Conservation (phyloP, 2,113 vertebrate species). For the Megaptera novaeangliae region DNA sequence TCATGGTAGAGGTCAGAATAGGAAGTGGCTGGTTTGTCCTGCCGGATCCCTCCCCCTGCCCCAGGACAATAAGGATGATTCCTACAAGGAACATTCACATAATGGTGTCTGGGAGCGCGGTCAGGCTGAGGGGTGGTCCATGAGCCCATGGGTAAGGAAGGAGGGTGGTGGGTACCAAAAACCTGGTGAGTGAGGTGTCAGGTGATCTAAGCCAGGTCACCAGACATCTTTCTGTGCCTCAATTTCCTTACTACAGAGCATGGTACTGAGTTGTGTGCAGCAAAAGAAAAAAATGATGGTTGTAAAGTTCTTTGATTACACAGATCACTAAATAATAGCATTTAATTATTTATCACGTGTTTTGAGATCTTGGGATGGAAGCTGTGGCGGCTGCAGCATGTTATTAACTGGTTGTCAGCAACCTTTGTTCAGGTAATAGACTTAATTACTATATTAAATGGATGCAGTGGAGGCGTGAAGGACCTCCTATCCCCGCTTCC, state of each 20-base stretch:
- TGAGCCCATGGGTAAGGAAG: not conserved
- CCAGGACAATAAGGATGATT: not conserved
- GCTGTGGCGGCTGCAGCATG: not conserved
- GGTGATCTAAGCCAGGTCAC: not conserved
- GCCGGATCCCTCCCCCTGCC: not conserved
- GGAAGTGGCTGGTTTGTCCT: conserved; percentile 65
- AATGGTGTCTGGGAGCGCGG: not conserved
- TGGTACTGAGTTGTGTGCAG: not conserved
- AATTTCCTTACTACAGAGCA: not conserved
- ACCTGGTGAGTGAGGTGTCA: fast-evolving
- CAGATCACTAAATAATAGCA: conserved; percentile 65
- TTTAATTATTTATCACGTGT: conserved; percentile 63
- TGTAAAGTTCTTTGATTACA: conserved; percentile 43
- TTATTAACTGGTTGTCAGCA: conserved; percentile 55
- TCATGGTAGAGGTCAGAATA: conserved; percentile 65
- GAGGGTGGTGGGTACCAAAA: not conserved
- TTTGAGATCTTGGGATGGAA: conserved; percentile 63
- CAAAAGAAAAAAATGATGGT: not conserved
- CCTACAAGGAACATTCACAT: not conserved
- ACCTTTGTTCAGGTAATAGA: conserved; percentile 65
- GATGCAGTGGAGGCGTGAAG: not conserved
- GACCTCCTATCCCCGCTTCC: not conserved
- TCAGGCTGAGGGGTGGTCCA: not conserved
- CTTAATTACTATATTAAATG: conserved; percentile 61
- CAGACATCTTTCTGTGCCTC: not conserved